phyloP scores from a whole-genome alignment of 2,888 invertebrate genomes.

The Andrena chrysosceles region DNA sequence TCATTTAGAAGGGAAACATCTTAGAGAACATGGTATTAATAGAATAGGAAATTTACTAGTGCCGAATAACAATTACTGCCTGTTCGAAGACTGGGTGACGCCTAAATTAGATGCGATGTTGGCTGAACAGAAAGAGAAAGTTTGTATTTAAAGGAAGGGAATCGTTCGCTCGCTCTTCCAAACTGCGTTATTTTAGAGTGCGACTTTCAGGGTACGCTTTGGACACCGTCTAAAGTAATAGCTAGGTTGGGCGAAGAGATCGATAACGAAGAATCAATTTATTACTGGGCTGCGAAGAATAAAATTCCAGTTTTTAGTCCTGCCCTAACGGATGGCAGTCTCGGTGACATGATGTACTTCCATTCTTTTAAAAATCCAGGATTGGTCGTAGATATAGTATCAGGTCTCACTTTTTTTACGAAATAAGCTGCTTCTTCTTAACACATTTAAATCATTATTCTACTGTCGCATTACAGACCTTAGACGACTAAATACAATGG shows the following conservation, averaged over 20 bases:
- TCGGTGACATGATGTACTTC: slow-evolving; percentile 99
- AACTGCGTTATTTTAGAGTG: slow-evolving; percentile 5
- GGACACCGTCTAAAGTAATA: slow-evolving; percentile 97
- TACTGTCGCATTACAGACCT: slow-evolving; percentile 88
- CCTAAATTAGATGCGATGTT: slow-evolving; percentile 97
- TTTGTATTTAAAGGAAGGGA: slow-evolving; percentile 61
- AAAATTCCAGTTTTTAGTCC: slow-evolving; percentile 99
- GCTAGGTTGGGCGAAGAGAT: slow-evolving; percentile 95
- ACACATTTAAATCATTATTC: background rate
- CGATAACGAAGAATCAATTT: slow-evolving; percentile 95
- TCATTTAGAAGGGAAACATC: slow-evolving; percentile 90
- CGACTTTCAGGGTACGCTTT: slow-evolving; percentile 87
- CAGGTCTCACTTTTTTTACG: slow-evolving; percentile 85
- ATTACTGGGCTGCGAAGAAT: slow-evolving; percentile 98
- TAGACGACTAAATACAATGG: slow-evolving; percentile 95
- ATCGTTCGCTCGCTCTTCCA: background rate
- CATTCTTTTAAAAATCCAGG: slow-evolving; percentile 98
- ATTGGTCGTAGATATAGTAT: slow-evolving; percentile 95
- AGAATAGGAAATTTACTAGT: slow-evolving; percentile 97
- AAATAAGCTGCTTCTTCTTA: background rate
- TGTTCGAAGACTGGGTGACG: slow-evolving; percentile 98
- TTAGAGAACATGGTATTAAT: slow-evolving; percentile 95
- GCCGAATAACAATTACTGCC: slow-evolving; percentile 99
- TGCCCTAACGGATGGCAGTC: slow-evolving; percentile 98
- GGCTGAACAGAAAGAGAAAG: slow-evolving; percentile 92